A percentile compares a stretch with the other conserved stretches of the same genome.
phyloP scores from a whole-genome alignment of 2,797 vertebrate species.

The Petrocephalus schoutedeni region DNA sequence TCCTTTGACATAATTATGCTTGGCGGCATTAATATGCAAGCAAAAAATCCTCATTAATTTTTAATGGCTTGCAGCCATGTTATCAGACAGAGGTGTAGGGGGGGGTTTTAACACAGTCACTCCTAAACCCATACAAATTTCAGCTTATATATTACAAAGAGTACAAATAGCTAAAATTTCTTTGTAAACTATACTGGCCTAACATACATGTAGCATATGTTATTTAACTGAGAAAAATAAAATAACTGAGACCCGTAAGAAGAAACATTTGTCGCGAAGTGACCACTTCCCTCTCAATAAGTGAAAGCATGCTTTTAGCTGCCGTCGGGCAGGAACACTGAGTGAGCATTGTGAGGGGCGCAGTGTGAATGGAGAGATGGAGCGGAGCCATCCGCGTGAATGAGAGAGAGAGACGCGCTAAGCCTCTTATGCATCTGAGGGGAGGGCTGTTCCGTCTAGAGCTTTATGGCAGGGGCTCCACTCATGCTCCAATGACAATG shows the following conservation, averaged over 20 bases:
- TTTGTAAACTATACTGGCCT: not conserved
- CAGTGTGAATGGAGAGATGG: not conserved
- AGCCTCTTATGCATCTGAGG: not conserved
- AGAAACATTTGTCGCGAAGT: not conserved
- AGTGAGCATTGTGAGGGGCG: not conserved
- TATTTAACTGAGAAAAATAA: not conserved
- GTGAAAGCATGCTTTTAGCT: not conserved
- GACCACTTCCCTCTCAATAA: not conserved
- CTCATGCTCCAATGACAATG: not conserved
- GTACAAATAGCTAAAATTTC: not conserved
- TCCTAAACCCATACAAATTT: not conserved
- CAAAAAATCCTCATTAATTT: conserved; percentile 16
- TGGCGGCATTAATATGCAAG: conserved; percentile 14
- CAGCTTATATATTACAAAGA: not conserved
- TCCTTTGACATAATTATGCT: conserved; percentile 5
- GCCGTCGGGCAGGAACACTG: not conserved
- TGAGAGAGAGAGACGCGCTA: not conserved
- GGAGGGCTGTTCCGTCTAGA: not conserved
- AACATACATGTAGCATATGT: not conserved
- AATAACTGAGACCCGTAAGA: not conserved
- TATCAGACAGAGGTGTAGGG: not conserved
- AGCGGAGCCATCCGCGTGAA: not conserved
- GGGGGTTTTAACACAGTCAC: not conserved
- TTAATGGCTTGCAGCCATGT: not conserved
- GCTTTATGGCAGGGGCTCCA: not conserved